Conservation (phyloP, 2,888 invertebrate genomes). For the Platerodrilus igneus region DNA sequence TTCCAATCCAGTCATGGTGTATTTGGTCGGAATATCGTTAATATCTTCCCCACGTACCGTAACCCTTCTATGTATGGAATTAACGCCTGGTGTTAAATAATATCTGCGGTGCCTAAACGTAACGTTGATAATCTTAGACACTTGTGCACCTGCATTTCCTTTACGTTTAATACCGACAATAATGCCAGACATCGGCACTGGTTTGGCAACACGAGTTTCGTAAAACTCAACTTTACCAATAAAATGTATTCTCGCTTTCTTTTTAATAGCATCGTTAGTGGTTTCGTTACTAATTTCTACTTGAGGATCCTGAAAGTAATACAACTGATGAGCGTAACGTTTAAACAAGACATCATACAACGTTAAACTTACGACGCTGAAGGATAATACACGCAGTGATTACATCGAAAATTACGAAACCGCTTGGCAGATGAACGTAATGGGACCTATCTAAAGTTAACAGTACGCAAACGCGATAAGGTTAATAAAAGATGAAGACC, state of each 20-base stretch:
- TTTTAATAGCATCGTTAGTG: slow-evolving; percentile 51
- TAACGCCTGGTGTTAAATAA: slow-evolving; percentile 61
- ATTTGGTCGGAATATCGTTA: slow-evolving; percentile 61
- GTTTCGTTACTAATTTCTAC: slow-evolving; percentile 48
- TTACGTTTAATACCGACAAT: slow-evolving; percentile 53
- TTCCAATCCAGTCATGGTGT: slow-evolving; percentile 59
- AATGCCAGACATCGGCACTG: slow-evolving; percentile 56
- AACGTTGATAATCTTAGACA: slow-evolving; percentile 56
- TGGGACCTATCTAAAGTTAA: slow-evolving; percentile 11
- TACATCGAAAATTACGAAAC: too few species aligned
- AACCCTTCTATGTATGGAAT: slow-evolving; percentile 58
- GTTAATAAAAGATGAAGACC: slow-evolving; percentile 25
- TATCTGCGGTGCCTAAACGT: slow-evolving; percentile 52
- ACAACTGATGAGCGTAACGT: slow-evolving; percentile 34
- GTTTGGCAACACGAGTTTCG: slow-evolving; percentile 58
- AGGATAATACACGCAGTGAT: slow-evolving; percentile 8
- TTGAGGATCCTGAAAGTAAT: slow-evolving; percentile 51
- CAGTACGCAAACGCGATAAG: slow-evolving; percentile 6
- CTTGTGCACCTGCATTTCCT: slow-evolving; percentile 51
- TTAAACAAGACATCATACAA: too few species aligned
- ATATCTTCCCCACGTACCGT: slow-evolving; percentile 59
- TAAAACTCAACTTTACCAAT: slow-evolving; percentile 67
- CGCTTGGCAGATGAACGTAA: slow-evolving; percentile 3
- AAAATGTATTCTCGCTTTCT: slow-evolving; percentile 58
- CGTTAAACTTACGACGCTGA: slow-evolving; percentile 44